phyloP scores from a whole-genome alignment of 2,888 invertebrate genomes.

The Scrobipalpa atriplicella region DNA sequence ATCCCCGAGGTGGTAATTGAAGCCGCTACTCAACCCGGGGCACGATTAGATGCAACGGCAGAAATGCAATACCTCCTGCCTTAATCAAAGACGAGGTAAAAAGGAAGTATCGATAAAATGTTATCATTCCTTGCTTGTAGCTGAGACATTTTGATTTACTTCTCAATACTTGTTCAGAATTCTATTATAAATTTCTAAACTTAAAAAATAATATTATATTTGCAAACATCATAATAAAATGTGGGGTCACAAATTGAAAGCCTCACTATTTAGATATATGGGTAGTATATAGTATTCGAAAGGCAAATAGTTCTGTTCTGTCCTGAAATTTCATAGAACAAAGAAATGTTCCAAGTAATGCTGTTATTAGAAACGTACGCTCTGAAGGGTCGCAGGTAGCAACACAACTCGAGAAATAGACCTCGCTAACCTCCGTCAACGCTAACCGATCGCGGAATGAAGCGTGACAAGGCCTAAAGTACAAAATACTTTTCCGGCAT shows the following conservation, averaged over 20 bases:
- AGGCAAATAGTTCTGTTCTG: neutral
- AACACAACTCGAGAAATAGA: neutral
- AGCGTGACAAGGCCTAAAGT: neutral
- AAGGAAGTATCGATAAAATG: neutral
- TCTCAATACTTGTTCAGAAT: neutral
- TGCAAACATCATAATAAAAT: too few relatives aligned
- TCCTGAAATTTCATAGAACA: neutral
- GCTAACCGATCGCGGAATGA: neutral
- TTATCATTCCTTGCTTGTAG: neutral
- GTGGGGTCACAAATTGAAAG: too few relatives aligned
- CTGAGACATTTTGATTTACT: neutral
- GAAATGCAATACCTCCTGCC: neutral
- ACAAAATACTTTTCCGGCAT: too few relatives aligned
- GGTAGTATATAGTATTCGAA: too few relatives aligned
- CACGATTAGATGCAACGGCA: constrained; percentile 8
- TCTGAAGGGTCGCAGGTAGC: constrained; percentile 1
- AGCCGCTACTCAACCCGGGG: neutral
- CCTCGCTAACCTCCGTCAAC: neutral
- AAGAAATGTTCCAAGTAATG: too few relatives aligned
- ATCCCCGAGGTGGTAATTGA: neutral
- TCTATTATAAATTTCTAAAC: neutral
- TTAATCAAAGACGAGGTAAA: neutral
- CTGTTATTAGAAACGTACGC: neutral
- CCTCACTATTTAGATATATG: too few relatives aligned
- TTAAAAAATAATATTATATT: too few relatives aligned